Base-by-base conservation (phyloP, 1,140 invertebrate species). In the Drosophila pruinosa region DNA sequence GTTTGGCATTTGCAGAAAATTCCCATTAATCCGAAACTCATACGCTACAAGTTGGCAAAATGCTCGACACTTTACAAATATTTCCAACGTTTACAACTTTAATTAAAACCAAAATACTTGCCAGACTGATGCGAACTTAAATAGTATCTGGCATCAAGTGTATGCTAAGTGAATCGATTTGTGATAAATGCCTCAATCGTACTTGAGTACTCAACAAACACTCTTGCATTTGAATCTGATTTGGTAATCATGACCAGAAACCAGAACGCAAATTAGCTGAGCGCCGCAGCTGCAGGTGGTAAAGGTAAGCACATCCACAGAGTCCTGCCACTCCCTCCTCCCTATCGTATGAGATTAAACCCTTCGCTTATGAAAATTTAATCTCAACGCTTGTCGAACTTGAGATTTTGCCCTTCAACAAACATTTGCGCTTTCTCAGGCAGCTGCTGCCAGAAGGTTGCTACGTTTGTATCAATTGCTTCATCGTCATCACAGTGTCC, bases 261-360 rank as follows among this genome's bases (percentile, higher is more conserved):
- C 6, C 38, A 12, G 3, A n/a, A 8, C 15, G 17, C 38, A 41
- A 41, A 41, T 41, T 41, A 41, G 17, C n/a, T n/a, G n/a, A n/a
- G n/a, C n/a, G n/a, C n/a, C n/a, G n/a, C n/a, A n/a, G n/a, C 38
- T 41, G 38, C 38, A 41, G 38, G 14, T 41, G 38, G 38, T 41
- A 19, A 41, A 41, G 38, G 38, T 41, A 14, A 10, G 28, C 8
- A 31, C 28, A 10, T 12, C 31, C 31, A 4, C 31, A 2, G n/a
- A 10, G n/a, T 34, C 4, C 31, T 4, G 3, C 3, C 10, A 12
- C 31, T 34, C 2, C 0, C 31, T 34, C 31, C 8, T 7, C 10
- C 12, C 6, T 4, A 10, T 34, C 10, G 31, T 4, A 34, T 31
- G 31, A 12, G 31, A 34, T 34, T 34, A 3, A 34, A 12, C 31